Base-by-base conservation (phyloP, 2,888 invertebrate genomes). In the Caenorhabditis sulstoni region DNA sequence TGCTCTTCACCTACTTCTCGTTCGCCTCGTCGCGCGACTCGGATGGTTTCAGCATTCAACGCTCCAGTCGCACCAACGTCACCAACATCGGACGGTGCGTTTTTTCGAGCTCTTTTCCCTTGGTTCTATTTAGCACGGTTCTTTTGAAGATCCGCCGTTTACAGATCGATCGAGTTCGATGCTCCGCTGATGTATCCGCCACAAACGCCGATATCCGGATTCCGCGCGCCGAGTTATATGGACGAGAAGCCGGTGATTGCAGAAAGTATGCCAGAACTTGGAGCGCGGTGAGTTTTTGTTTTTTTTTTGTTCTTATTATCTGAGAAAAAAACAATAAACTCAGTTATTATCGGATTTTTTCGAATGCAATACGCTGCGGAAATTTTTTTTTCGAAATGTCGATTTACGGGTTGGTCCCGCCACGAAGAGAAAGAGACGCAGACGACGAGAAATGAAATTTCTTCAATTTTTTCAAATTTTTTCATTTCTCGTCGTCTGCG, bases 81-180 rank as follows among this genome's bases (percentile, higher is more conserved):
- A 89, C 89, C 18, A 89, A 89, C 71, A 85, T 89, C 62, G 89
- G 87, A 59, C 80, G 89, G 88, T 89, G 9, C 22, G 29, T 14
- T 18, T n/a, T 44, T 53, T 3, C 11, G 9, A 22, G 11, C 11
- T 12, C 14, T 49, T 39, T 9, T n/a, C 41, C 18, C n/a, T n/a
- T 0, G 53, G 29, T 47, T 7, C 29, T 29, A 29, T 29, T 7
- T 5, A 29, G n/a, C n/a, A n/a, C n/a, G n/a, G n/a, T n/a, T n/a
- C 29, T 3, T 29, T 29, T 29, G 3, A 29, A 29, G 29, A 55
- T 39, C 22, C 20, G 39, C 49, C 47, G 55, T 50, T 73, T 87
- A 71, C 81, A 89, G 89, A 76, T 89, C 89, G 2, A 89, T 89
- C 84, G 89, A 89, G 41, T 89, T 89, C 76, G 89, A 89, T 41